Evolutionary conservation across 2,113 vertebrate species (phyloP).

Genomic region (Bubalus kerabau): DNA sequence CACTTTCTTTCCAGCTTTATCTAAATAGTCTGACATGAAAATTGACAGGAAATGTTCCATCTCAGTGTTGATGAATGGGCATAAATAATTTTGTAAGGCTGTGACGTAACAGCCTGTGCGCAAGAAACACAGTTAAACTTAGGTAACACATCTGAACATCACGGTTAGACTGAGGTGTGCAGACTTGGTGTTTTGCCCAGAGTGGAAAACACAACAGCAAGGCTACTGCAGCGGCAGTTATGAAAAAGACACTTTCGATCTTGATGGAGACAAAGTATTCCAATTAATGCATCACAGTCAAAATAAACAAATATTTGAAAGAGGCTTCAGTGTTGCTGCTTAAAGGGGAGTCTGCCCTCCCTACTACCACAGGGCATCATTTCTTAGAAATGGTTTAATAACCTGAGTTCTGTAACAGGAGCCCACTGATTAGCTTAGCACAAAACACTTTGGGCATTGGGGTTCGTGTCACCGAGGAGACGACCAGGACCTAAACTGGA

Average conservation of each 20-base stretch:
- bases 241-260: background rate
- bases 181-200: background rate
- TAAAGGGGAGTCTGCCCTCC: background rate
- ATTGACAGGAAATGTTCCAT: background rate
- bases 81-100: background rate
- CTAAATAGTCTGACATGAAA: background rate
- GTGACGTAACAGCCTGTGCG: background rate
- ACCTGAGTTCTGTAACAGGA: constrained; percentile 19
- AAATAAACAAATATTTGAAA: constrained; percentile 25
- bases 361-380: background rate
- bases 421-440: background rate
- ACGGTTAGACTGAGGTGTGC: background rate
- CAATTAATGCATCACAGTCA: background rate
- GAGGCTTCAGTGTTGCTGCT: background rate
- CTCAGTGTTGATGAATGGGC: background rate
- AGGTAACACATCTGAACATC: background rate
- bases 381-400: constrained; percentile 19
- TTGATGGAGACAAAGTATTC: background rate
- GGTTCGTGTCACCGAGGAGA: background rate
- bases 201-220: background rate
- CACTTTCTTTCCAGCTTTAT: background rate
- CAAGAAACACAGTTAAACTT: background rate
- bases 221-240: background rate
- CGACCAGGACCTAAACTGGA: background rate
- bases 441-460: background rate